phyloP scores from a whole-genome alignment of 2,797 vertebrate species.

The Eurystomus glaucurus region DNA sequence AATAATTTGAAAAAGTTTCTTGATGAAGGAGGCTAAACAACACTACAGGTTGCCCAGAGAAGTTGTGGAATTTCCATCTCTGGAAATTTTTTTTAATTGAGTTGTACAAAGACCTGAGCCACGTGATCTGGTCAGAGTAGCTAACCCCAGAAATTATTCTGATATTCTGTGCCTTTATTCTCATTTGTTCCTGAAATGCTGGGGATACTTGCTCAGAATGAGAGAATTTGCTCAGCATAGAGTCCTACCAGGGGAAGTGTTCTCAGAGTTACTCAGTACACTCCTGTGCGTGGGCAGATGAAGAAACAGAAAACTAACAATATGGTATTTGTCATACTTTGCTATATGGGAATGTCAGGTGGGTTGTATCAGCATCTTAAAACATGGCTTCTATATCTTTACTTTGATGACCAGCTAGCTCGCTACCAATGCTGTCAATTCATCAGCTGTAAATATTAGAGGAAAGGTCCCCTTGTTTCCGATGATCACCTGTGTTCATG shows the following conservation, averaged over 20 bases:
- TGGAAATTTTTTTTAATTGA: not conserved
- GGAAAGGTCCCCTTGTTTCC: not conserved
- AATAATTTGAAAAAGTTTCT: not conserved
- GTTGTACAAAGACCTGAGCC: not conserved
- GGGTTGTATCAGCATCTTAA: not conserved
- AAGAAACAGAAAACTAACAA: not conserved
- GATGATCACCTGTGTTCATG: not conserved
- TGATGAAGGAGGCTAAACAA: not conserved
- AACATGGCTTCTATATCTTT: not conserved
- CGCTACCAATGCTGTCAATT: not conserved
- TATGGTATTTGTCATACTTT: not conserved
- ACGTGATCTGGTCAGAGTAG: not conserved
- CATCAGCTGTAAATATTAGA: not conserved
- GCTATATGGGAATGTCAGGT: not conserved
- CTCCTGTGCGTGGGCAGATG: not conserved
- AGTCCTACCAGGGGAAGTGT: not conserved
- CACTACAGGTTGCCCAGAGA: not conserved
- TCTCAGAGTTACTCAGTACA: not conserved
- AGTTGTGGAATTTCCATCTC: not conserved
- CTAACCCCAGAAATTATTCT: not conserved
- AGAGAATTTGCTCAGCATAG: not conserved
- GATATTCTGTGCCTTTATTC: not conserved
- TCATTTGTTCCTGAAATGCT: not conserved
- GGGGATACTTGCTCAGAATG: not conserved
- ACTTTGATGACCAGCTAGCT: not conserved